Evolutionary conservation across 2,113 vertebrate species (phyloP).

Genomic region (Corvus cornix): DNA sequence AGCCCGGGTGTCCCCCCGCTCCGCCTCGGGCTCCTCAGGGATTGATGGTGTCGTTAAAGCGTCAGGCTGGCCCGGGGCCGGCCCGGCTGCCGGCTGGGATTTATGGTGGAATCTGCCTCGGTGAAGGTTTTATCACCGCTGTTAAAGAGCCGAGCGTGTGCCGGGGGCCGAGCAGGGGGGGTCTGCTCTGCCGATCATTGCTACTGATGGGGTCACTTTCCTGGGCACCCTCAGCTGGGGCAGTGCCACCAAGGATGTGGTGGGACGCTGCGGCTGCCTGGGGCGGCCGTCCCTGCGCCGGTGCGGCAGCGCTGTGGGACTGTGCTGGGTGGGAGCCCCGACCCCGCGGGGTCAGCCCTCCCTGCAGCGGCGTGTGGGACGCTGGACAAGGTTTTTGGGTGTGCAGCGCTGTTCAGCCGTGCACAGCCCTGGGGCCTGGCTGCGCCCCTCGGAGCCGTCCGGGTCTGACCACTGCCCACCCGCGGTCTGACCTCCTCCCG

Average conservation of each 20-base stretch:
- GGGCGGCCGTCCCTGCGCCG: accelerated
- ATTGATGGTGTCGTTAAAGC: constrained; percentile 56
- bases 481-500: not conserved
- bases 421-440: not conserved
- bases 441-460: accelerated
- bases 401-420: accelerated
- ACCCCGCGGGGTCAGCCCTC: not conserved
- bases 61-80: not conserved
- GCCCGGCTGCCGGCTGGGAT: not conserved
- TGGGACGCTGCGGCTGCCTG: accelerated
- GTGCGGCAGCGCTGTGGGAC: not conserved
- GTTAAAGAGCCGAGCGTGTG: not conserved
- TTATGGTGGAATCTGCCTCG: constrained; percentile 11
- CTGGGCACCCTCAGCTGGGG: accelerated
- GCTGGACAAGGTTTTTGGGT: accelerated
- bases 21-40: not conserved
- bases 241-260: accelerated
- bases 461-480: not conserved
- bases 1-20: not conserved
- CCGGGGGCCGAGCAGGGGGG: not conserved
- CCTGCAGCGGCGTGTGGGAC: accelerated
- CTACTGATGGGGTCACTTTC: not conserved
- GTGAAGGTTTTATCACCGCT: constrained; percentile 46
- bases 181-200: not conserved
- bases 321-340: accelerated